phyloP scores from a whole-genome alignment of 2,797 vertebrate species.

The Gymnoscopelus microlampas region DNA sequence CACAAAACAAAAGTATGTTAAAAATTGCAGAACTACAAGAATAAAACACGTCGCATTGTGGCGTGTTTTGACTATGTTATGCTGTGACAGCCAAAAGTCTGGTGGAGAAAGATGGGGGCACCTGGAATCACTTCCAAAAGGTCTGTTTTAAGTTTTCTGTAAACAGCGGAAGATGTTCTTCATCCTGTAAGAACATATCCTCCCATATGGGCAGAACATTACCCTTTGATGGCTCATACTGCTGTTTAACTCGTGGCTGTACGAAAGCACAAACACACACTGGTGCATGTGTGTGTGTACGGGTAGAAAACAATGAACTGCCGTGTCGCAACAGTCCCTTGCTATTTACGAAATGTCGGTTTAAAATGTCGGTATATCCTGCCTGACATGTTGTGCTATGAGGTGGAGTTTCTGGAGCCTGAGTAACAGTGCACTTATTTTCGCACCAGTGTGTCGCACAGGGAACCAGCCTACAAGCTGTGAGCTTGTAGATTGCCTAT shows the following conservation, averaged over 20 bases:
- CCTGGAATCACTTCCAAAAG: conserved; percentile 20
- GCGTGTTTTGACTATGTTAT: no score
- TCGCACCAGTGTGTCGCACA: no score
- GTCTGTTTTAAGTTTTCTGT: not conserved
- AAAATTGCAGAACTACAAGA: no score
- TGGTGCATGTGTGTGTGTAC: not conserved
- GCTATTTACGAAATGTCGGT: conserved; percentile 27
- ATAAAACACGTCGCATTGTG: no score
- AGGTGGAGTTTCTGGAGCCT: no score
- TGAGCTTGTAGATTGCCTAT: no score
- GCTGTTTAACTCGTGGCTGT: no score
- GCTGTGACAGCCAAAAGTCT: no score
- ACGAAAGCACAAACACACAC: not conserved
- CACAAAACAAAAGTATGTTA: no score
- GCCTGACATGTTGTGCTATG: conserved; percentile 33
- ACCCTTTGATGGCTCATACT: not conserved
- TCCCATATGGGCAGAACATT: not conserved
- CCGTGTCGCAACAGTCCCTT: not conserved
- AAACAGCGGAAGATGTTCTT: not conserved
- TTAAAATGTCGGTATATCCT: conserved; percentile 51
- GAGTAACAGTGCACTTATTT: no score
- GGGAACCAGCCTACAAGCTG: no score
- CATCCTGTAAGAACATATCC: conserved; percentile 1
- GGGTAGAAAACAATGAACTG: not conserved
- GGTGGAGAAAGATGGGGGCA: not conserved